phyloP scores from a whole-genome alignment of 2,797 vertebrate species.

The Sarcoramphus papa region DNA sequence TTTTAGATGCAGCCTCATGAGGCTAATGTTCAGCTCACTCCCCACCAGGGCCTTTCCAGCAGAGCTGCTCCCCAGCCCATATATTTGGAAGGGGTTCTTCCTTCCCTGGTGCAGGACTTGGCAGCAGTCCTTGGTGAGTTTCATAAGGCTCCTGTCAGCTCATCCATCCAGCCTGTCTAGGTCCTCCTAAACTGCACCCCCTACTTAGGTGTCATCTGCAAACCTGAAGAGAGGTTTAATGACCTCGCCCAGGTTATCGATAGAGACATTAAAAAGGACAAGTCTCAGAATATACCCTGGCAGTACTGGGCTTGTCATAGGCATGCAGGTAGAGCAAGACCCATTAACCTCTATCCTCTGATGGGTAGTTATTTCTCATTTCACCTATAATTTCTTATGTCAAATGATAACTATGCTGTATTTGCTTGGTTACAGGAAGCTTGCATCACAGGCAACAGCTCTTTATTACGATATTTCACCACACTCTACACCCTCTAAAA shows the following conservation, averaged over 20 bases:
- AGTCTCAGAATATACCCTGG: not conserved
- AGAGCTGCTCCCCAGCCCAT: too few relatives aligned
- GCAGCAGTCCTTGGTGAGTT: too few relatives aligned
- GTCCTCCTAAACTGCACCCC: too few relatives aligned
- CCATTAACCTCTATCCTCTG: not conserved
- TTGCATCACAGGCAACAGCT: not conserved
- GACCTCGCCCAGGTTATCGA: accelerated
- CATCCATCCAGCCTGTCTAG: too few relatives aligned
- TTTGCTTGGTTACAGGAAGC: not conserved
- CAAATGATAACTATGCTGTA: accelerated
- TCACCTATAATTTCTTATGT: not conserved
- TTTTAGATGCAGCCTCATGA: too few relatives aligned
- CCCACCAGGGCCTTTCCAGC: too few relatives aligned
- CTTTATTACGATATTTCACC: not conserved
- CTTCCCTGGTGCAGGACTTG: too few relatives aligned
- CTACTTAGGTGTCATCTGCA: not conserved
- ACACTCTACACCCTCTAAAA: not conserved
- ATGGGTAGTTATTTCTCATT: not conserved
- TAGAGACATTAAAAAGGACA: not conserved
- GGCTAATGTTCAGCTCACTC: too few relatives aligned
- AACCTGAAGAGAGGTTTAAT: not conserved
- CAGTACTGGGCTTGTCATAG: not conserved
- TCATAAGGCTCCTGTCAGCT: too few relatives aligned
- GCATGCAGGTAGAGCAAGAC: not conserved
- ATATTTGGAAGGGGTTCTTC: too few relatives aligned